Conservation (phyloP, 2,888 invertebrate genomes). For the Microchrysa polita region DNA sequence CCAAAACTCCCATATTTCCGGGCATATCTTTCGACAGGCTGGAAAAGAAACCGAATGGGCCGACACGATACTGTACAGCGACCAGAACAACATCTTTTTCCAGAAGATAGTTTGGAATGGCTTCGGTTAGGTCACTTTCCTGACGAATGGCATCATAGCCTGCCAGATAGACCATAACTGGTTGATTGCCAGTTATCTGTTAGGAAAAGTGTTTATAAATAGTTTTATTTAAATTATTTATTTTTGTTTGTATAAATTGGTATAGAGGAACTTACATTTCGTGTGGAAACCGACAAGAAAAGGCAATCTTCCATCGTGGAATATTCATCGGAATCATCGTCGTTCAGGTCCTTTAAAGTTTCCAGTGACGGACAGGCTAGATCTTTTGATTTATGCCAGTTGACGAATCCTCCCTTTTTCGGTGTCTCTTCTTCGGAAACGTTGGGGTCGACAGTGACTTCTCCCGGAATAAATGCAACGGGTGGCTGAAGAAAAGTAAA, state of each 20-base stretch:
- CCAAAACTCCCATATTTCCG: conserved; percentile 68
- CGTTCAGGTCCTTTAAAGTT: conserved; percentile 1
- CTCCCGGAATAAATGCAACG: conserved; percentile 14
- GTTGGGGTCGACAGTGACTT: not conserved
- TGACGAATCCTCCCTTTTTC: not conserved
- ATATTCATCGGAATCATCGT: not conserved
- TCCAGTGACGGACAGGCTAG: conserved; percentile 19
- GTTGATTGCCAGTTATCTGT: conserved; percentile 35
- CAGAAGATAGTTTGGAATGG: conserved; percentile 62
- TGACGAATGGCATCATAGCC: conserved; percentile 37
- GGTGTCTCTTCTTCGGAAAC: conserved; percentile 10
- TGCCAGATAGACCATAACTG: conserved; percentile 44
- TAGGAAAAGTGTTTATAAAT: not conserved
- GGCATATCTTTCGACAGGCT: conserved; percentile 66
- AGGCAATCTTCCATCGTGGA: conserved; percentile 2
- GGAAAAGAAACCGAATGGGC: conserved; percentile 67
- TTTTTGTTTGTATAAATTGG: not conserved
- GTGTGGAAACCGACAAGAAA: conserved; percentile 15
- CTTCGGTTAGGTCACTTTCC: conserved; percentile 46
- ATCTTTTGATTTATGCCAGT: conserved; percentile 2
- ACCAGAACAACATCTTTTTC: conserved; percentile 66
- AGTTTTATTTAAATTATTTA: not conserved
- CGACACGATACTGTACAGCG: conserved; percentile 66
- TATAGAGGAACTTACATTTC: conserved; percentile 21
- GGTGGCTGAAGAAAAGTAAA: conserved; percentile 22